Conservation (phyloP, 2,113 vertebrate genomes). For the Nycticebus coucang region DNA sequence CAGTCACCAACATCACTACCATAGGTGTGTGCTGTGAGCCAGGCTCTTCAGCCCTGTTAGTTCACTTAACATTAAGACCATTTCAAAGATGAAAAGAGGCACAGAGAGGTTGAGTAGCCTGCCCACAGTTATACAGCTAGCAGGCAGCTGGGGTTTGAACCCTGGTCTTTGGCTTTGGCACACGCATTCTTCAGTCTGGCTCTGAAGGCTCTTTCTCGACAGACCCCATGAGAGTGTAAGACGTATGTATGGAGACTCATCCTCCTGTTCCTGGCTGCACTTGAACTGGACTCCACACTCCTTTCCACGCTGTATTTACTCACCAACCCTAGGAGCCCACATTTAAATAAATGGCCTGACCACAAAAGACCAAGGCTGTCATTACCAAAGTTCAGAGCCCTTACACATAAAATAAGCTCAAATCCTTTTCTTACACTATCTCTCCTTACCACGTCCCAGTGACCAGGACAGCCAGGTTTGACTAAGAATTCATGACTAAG, state of each 20-base stretch:
- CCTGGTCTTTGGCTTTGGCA: neutral
- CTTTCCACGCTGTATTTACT: fast-evolving
- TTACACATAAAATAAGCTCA: constrained; percentile 27
- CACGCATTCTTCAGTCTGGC: neutral
- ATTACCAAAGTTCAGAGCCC: neutral
- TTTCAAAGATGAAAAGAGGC: neutral
- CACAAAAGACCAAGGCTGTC: neutral
- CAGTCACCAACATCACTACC: fast-evolving
- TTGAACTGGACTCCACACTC: no score
- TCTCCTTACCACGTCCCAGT: neutral
- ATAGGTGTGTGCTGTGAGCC: fast-evolving
- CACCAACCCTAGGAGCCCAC: neutral
- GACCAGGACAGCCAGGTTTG: neutral
- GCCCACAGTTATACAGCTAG: neutral
- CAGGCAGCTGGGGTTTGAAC: neutral
- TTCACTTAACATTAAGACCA: neutral
- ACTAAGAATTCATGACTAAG: neutral
- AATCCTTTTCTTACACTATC: neutral
- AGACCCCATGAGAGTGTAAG: fast-evolving
- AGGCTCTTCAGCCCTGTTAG: neutral
- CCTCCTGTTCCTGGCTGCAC: neutral
- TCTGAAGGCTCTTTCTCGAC: neutral
- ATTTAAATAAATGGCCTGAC: neutral
- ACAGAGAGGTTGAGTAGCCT: neutral
- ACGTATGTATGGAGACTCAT: fast-evolving